Evolutionary conservation across 2,797 vertebrate species (phyloP).

Genomic region (Pipistrellus pygmaeus): DNA sequence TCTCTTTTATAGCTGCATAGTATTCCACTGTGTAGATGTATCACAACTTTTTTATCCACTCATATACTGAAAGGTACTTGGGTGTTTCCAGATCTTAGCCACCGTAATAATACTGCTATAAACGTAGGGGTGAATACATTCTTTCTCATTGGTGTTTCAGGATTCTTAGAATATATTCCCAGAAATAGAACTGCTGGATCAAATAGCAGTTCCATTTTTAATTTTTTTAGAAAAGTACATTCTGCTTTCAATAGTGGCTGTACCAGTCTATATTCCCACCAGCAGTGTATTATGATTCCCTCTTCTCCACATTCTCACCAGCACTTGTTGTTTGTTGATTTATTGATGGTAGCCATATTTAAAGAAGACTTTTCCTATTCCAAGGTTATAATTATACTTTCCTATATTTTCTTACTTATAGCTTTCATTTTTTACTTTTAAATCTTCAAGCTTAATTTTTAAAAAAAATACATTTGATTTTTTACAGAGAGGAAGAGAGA

Average conservation of each 20-base stretch:
- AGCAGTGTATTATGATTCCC: background rate
- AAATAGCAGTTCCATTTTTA: background rate
- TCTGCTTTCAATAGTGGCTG: background rate
- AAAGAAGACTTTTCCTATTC: constrained; percentile 14
- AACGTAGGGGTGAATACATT: background rate
- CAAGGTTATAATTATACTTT: constrained; percentile 27
- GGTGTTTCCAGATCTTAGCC: background rate
- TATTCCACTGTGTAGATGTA: background rate
- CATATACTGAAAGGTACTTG: background rate
- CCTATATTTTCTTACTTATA: background rate
- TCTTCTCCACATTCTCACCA: background rate
- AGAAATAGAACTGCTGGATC: background rate
- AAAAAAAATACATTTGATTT: background rate
- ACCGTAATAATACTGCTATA: background rate
- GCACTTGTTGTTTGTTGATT: background rate
- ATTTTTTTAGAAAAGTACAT: background rate
- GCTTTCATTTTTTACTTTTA: constrained; percentile 55
- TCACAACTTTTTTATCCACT: background rate
- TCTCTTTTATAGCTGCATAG: background rate
- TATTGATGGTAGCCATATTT: background rate
- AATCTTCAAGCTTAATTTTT: constrained; percentile 56
- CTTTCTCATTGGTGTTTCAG: background rate
- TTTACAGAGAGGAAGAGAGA: no score
- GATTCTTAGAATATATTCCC: background rate
- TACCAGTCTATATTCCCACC: background rate